Base-by-base conservation (phyloP, 2,888 invertebrate species). In the Eudasyphora cyanicolor region DNA sequence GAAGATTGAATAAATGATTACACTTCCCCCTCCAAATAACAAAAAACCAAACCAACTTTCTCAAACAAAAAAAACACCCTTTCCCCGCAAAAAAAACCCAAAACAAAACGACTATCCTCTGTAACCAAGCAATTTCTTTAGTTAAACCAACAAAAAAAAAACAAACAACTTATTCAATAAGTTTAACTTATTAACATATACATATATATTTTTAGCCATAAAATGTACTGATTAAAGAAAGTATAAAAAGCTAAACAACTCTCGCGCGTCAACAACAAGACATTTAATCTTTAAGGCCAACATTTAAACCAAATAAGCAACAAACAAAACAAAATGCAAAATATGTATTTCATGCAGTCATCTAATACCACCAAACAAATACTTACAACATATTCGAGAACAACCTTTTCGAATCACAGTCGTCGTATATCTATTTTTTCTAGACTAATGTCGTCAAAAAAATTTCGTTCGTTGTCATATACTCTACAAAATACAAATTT, bases 1-100 rank as follows among this genome's bases (percentile, higher is more conserved):
- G 84, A 87, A 86, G 84, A 85, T 85, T 86, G 86, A 86, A 82
- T 86, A 86, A 84, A 81, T 77, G 49, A 64, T 76, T 81, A 54
- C 67, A 42, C 42, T 64, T 27, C 10, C 14, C 24, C 62, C 21
- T 29, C 64, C 17, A 35, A n/a, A n/a, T n/a, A 70, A 73, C 73
- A 19, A 35, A 38, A 29, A 35, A 54, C 12, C 54, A 78, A 38
- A 32, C 0, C 38, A 24, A 60, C 24, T 21, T 49, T 70, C 45
- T 38, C 7, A 54, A 71, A n/a, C n/a, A n/a, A n/a, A n/a, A n/a
- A n/a, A 71, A 51, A 71, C 17, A n/a, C 32, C 54, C 27, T 24
- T 54, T 38, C 19, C 71, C 24, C 54, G 35, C 38, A 27, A 21
- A 32, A n/a, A 10, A 81, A 70, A 64, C 42, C 54, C 35, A 73